Percentiles rank a stretch among this genome's conserved stretches.
Conservation (phyloP, 1,140 invertebrate genomes). For the Cydia fagiglandana region DNA sequence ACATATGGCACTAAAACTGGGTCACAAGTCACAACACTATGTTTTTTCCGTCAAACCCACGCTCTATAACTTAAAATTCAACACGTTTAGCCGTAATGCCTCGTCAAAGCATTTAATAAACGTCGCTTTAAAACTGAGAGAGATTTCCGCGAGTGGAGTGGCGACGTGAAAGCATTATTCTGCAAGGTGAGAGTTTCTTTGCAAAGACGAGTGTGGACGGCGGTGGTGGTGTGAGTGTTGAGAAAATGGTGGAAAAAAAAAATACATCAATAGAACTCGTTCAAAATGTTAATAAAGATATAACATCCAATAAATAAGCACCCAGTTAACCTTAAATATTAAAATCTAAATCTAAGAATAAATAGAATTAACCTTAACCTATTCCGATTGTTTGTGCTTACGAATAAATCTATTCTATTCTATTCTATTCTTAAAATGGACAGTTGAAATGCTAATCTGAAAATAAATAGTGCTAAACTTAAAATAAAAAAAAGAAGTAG, state of each 20-base stretch:
- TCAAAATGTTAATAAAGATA: too few relatives aligned
- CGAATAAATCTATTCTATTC: too few relatives aligned
- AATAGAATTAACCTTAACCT: too few relatives aligned
- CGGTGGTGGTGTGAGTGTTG: not conserved
- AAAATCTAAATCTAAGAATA: too few relatives aligned
- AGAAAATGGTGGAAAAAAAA: not conserved
- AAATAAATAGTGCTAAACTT: too few relatives aligned
- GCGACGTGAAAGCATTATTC: conserved; percentile 29
- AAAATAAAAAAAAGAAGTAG: too few relatives aligned
- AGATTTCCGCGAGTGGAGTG: conserved; percentile 20
- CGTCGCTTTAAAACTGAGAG: conserved; percentile 13
- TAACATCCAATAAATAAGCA: too few relatives aligned
- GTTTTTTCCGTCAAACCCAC: not conserved
- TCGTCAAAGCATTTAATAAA: conserved; percentile 30
- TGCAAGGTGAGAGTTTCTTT: conserved; percentile 28
- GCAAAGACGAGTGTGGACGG: conserved; percentile 16
- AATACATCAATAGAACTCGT: too few relatives aligned
- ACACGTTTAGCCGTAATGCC: conserved; percentile 1
- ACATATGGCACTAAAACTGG: conserved; percentile 1
- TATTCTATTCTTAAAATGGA: too few relatives aligned
- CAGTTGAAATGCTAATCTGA: too few relatives aligned
- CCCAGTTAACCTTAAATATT: too few relatives aligned
- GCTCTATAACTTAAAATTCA: not conserved
- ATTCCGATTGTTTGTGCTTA: too few relatives aligned
- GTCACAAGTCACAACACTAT: not conserved